Conservation (phyloP, 2,888 invertebrate genomes). For the Agrotis segetum region DNA sequence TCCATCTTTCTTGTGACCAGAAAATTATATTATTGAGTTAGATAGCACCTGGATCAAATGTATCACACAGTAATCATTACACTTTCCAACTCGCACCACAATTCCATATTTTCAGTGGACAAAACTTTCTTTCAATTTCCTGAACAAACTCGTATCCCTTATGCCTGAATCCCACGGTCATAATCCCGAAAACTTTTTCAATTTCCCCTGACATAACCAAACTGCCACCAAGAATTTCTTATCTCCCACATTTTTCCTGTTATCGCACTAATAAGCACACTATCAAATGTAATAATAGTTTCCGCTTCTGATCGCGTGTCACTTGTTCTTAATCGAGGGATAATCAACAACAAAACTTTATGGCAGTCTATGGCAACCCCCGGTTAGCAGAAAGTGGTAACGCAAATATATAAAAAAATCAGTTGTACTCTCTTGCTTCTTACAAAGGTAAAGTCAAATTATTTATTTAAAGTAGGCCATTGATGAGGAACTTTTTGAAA, state of each 20-base stretch:
- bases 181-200: conserved; percentile 39
- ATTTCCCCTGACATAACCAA: conserved; percentile 11
- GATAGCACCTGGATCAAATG: not conserved
- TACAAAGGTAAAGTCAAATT: too few relatives aligned
- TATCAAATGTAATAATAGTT: conserved; percentile 39
- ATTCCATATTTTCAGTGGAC: not conserved
- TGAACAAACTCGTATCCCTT: not conserved
- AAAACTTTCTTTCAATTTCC: not conserved
- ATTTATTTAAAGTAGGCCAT: too few relatives aligned
- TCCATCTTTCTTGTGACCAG: not conserved
- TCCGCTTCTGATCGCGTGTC: conserved; percentile 61
- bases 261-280: conserved; percentile 39
- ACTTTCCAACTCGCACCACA: not conserved
- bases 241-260: conserved; percentile 25
- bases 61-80: too few relatives aligned
- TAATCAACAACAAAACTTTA: conserved; percentile 68
- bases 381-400: not conserved
- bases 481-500: too few relatives aligned
- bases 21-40: not conserved
- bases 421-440: not conserved
- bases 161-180: not conserved
- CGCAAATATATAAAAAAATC: not conserved
- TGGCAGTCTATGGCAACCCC: not conserved
- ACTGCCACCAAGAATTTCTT: conserved; percentile 27
- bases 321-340: conserved; percentile 59